phyloP scores from a whole-genome alignment of 2,888 invertebrate genomes.

The Digitonthophagus gazella region DNA sequence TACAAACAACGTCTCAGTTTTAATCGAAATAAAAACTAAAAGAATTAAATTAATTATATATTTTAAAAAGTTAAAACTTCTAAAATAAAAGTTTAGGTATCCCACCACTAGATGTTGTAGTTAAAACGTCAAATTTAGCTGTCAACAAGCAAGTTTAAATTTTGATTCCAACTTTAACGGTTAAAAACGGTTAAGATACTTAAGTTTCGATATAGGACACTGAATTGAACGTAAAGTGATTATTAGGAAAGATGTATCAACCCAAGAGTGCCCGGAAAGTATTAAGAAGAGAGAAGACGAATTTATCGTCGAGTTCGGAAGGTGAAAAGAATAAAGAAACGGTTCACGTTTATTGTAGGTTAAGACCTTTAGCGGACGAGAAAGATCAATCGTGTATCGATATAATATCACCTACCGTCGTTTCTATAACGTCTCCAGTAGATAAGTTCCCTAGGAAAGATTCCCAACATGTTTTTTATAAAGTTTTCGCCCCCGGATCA shows the following conservation, averaged over 20 bases:
- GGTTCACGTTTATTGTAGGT: slow-evolving; percentile 85
- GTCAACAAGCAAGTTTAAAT: too few relatives aligned
- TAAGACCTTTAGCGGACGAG: slow-evolving; percentile 74
- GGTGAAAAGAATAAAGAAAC: slow-evolving; percentile 59
- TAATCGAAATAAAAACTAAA: too few relatives aligned
- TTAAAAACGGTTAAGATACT: not conserved
- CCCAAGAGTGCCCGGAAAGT: slow-evolving; percentile 30
- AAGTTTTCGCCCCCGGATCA: slow-evolving; percentile 79
- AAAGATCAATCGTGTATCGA: slow-evolving; percentile 67
- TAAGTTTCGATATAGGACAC: slow-evolving; percentile 3
- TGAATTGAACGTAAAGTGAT: not conserved
- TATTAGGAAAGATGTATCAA: not conserved
- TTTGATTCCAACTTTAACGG: too few relatives aligned
- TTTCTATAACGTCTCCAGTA: slow-evolving; percentile 66
- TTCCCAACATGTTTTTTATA: slow-evolving; percentile 75
- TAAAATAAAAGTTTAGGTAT: too few relatives aligned
- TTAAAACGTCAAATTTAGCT: too few relatives aligned
- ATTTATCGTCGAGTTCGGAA: slow-evolving; percentile 39
- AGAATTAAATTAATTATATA: too few relatives aligned
- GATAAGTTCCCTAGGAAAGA: slow-evolving; percentile 65
- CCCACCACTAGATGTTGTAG: too few relatives aligned
- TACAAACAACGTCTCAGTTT: too few relatives aligned
- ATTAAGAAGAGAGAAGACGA: slow-evolving; percentile 42
- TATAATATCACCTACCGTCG: slow-evolving; percentile 66
- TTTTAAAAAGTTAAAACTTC: too few relatives aligned